Evolutionary conservation across 2,797 vertebrate genomes (phyloP), one percentile per base, ranked within the genome.

Genomic region (Sebastiscus tertius): DNA sequence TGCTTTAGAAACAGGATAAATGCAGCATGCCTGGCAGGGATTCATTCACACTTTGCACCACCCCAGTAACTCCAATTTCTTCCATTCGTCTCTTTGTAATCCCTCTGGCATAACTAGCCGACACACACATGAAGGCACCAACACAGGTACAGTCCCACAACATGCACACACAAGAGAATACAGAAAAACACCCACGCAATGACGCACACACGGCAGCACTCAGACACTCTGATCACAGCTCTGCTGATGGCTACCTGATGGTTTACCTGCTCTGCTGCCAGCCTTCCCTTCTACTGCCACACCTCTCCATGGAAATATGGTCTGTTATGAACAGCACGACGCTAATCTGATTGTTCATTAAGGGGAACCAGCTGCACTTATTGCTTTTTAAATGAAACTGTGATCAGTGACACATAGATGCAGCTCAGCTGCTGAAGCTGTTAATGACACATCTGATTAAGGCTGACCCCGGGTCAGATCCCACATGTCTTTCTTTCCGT

Each of bases 301-400:
- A 75, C 72, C 74, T 82, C 83, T 87, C 80, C 31, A 75, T 52
- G 74, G 80, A 87, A 72, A 88, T 84, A 72, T 59, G 62, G 61
- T 81, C 84, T 79, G 69, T 87, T 71, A 75, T 80, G 72, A 88
- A 73, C 63, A 16, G 29, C 6, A 34, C 18, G 3, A 60, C 26
- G n/a, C 74, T 68, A 79, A 78, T 86, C 81, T 81, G 70, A 59
- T 22, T 72, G 31, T 86, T 80, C 79, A 69, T 84, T 75, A 85
- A 72, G 65, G 34, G 75, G 75, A 72, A 36, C 14, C 79, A 80
- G 67, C 58, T 68, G 67, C 42, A 59, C 70, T 77, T 88, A 87
- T 90, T 90, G 82, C 70, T 79, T 79, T 89, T 88, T 87, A 85
- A 92, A 93, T 89, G 67, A 89, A 90, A 77, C 27, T 27, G 22